A percentile compares a stretch with the other conserved stretches of the same genome.
Conservation (phyloP, 1,140 invertebrate species). For the Cataglyphis hispanica region DNA sequence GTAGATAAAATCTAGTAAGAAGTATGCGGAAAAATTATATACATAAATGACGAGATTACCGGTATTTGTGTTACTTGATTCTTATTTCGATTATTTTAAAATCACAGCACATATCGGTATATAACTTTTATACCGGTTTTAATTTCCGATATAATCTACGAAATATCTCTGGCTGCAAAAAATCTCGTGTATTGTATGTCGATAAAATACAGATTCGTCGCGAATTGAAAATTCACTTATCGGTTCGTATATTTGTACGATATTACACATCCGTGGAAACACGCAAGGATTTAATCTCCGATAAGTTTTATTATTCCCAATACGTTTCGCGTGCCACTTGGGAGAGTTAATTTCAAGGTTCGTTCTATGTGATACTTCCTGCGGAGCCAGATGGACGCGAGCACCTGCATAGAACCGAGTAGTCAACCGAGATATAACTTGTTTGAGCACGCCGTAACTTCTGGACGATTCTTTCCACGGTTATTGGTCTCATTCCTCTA, state of each 20-base stretch:
- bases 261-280: conserved; percentile 24
- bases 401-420: conserved; percentile 47
- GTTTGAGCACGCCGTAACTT: conserved; percentile 10
- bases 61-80: no score
- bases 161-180: not conserved
- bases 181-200: not conserved
- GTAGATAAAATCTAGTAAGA: no score
- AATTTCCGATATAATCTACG: not conserved
- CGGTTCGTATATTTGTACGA: not conserved
- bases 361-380: conserved; percentile 55
- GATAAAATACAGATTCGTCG: not conserved
- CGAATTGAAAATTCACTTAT: conserved; percentile 1
- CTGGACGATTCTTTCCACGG: conserved; percentile 27
- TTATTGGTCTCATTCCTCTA: conserved; percentile 39
- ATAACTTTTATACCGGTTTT: no score
- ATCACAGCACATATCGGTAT: no score
- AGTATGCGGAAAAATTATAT: no score
- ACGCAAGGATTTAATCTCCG: not conserved
- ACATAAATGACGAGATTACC: no score
- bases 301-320: conserved; percentile 39
- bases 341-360: conserved; percentile 53
- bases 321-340: conserved; percentile 43
- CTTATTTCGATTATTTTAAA: no score
- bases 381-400: conserved; percentile 46
- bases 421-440: conserved; percentile 47